These are phyloP conservation scores for Thalassaphorura encarpata DNA, from an alignment of 1,140 invertebrate species.

Conservation along the genomic window DNA sequence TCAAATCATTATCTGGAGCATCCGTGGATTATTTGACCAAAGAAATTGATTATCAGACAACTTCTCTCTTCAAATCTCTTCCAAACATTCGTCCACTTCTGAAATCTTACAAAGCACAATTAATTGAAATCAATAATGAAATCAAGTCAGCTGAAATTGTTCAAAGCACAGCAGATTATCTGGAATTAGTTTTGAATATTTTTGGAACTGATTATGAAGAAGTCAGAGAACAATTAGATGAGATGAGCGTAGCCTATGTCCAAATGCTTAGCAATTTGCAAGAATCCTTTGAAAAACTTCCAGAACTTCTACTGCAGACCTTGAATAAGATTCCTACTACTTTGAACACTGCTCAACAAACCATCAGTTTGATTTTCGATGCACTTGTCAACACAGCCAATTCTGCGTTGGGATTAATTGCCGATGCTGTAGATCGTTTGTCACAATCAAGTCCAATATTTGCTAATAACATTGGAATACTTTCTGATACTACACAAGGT, in stretches of 20 bases:
- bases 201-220: constrained; percentile 2
- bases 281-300: background rate
- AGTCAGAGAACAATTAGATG: background rate
- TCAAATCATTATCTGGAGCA: background rate
- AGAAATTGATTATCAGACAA: constrained; percentile 11
- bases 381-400: constrained; percentile 6
- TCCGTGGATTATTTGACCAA: constrained; percentile 2
- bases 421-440: constrained; percentile 6
- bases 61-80: constrained; percentile 1
- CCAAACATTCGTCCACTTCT: constrained; percentile 11
- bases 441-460: background rate
- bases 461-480: constrained; percentile 9
- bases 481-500: constrained; percentile 12
- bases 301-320: background rate
- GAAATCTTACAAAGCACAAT: constrained; percentile 8
- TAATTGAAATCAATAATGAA: constrained; percentile 18
- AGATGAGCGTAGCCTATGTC: background rate
- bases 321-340: constrained; percentile 6
- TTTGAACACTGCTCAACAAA: background rate
- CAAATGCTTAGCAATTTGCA: background rate
- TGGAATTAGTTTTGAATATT: background rate
- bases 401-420: background rate
- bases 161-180: background rate
- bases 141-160: constrained; percentile 2
- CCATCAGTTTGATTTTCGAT: constrained; percentile 5